phyloP scores from a whole-genome alignment of 2,113 vertebrate genomes.

The Maccullochella peelii region DNA sequence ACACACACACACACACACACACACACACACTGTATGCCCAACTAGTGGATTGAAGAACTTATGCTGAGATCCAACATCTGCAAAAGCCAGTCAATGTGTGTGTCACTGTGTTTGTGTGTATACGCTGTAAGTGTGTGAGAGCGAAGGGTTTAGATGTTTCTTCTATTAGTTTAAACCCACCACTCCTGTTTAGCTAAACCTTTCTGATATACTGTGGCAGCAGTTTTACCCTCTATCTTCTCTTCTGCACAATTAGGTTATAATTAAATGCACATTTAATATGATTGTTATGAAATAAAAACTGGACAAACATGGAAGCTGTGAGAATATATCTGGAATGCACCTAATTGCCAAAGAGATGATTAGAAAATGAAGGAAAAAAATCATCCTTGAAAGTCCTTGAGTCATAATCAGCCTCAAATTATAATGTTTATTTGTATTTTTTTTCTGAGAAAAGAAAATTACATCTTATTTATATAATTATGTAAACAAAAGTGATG shows the following conservation, averaged over 20 bases:
- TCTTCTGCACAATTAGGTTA: constrained; percentile 63
- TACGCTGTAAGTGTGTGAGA: background rate
- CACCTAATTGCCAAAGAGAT: constrained; percentile 78
- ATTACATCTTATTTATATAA: constrained; percentile 78
- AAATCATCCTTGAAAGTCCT: constrained; percentile 80
- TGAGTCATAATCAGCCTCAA: constrained; percentile 80
- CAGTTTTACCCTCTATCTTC: constrained; percentile 15
- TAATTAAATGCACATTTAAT: constrained; percentile 80
- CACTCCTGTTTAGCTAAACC: constrained; percentile 51
- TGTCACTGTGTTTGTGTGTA: constrained; percentile 45
- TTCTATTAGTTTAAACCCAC: constrained; percentile 26
- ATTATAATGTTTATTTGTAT: constrained; percentile 78
- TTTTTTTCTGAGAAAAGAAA: constrained; percentile 65
- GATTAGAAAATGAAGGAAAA: constrained; percentile 64
- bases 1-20: constrained; percentile 48
- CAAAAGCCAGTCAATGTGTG: constrained; percentile 66
- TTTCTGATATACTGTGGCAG: constrained; percentile 46
- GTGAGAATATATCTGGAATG: constrained; percentile 76
- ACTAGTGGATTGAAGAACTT: constrained; percentile 15
- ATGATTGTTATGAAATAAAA: constrained; percentile 74
- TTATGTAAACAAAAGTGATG: constrained; percentile 78
- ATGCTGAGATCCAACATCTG: constrained; percentile 54
- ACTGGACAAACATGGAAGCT: constrained; percentile 61
- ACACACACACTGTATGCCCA: constrained; percentile 31
- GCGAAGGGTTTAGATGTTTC: background rate